Conservation (phyloP, 1,140 invertebrate genomes). For the Temnothorax nylanderi region DNA sequence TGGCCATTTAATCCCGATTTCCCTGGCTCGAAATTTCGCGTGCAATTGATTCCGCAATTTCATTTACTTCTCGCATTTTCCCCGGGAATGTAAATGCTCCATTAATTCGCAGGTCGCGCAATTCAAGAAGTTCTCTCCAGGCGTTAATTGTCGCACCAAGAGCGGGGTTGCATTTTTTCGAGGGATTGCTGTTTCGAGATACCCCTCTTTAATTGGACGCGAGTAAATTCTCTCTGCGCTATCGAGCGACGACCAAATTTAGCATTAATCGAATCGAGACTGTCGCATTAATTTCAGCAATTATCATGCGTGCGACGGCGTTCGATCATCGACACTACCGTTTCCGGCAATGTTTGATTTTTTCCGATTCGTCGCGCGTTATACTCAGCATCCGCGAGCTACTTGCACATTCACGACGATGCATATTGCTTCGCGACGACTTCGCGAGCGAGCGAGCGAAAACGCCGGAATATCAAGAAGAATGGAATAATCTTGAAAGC, state of each 20-base stretch:
- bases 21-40: conserved; percentile 19
- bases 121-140: conserved; percentile 7
- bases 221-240: conserved; percentile 39
- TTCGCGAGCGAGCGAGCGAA: not conserved
- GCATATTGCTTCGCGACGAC: not conserved
- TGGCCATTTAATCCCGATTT: conserved; percentile 39
- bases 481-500: not conserved
- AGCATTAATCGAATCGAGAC: not conserved
- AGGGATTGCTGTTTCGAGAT: not conserved
- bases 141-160: not conserved
- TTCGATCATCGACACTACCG: conserved; percentile 54
- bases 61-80: conserved; percentile 34
- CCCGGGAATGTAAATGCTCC: conserved; percentile 31
- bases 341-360: conserved; percentile 37
- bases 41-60: conserved; percentile 44
- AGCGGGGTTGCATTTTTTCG: not conserved
- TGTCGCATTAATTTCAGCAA: conserved; percentile 45
- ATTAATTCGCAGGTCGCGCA: not conserved
- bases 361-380: not conserved
- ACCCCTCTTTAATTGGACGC: not conserved
- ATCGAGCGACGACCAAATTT: not conserved
- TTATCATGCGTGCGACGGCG: conserved; percentile 49
- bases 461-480: not conserved
- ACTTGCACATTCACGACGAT: not conserved
- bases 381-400: not conserved